Base-by-base conservation (phyloP, 2,888 invertebrate genomes). In the Megastigmus dorsalis region DNA sequence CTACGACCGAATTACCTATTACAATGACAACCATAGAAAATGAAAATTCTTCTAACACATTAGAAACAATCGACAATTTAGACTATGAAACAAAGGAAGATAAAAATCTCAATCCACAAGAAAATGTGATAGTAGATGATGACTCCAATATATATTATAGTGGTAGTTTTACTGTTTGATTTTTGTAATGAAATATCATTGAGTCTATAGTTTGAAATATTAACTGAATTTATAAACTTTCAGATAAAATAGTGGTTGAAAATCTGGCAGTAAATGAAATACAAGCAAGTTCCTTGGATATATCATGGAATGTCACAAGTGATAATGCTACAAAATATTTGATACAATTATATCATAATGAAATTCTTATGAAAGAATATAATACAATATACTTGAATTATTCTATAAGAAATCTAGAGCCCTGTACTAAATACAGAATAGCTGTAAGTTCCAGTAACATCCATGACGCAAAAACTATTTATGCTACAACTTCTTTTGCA, bases 361-460 rank as follows among this genome's bases (percentile, higher is more conserved):
- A 65, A 18, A 23, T 7, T 18, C 3, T 59, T 2, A 9, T 48
- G 10, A 7, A 28, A n/a, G 30, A 20, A 1, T 38, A 48, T 43
- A 36, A 41, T 7, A 67, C 67, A 2, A 33, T 7, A 4, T 18
- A 38, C 13, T 30, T 41, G 4, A 41, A 67, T 20, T 75, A 72
- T 43, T 71, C 77, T 28, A 76, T 79, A 23, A 80, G 73, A 18
- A 59, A 75, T 26, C 55, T 84, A 48, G 68, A 74, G 20, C 79
- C 83, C 6, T 84, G 84, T 41, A 74, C 69, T 3, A 10, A 30
- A 9, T 84, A 84, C 48, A 78, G 13, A 9, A 74, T 84, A 62
- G 69, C 45, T 0, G 78, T 84, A 7, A 80, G 65, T 33, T 43
- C 30, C n/a, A 33, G 63, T 20, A 68, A 20, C n/a, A n/a, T n/a